phyloP scores from a whole-genome alignment of 2,113 vertebrate species.

The Tragelaphus scriptus region DNA sequence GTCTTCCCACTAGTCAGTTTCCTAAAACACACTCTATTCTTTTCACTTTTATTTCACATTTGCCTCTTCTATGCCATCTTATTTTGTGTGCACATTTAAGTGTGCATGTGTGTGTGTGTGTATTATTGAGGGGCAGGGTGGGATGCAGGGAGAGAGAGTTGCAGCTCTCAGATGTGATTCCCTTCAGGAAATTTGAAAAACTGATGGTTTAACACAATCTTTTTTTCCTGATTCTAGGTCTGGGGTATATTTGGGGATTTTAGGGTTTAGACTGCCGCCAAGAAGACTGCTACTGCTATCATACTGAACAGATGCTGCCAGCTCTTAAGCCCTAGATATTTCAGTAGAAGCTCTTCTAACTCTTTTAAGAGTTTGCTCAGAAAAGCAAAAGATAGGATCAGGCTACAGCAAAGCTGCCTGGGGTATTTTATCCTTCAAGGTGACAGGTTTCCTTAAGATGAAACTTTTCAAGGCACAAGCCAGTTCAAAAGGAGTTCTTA shows the following conservation, averaged over 20 bases:
- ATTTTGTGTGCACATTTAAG: accelerated
- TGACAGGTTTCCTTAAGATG: conserved; percentile 40
- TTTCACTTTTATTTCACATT: not conserved
- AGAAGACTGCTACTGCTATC: conserved; percentile 50
- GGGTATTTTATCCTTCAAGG: conserved; percentile 38
- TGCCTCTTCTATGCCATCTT: not conserved
- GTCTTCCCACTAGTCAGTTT: not conserved
- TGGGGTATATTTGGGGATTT: conserved; percentile 55
- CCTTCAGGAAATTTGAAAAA: conserved; percentile 32
- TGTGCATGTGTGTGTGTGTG: not conserved
- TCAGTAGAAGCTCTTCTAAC: conserved; percentile 54
- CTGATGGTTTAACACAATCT: conserved; percentile 27
- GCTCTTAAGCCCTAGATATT: conserved; percentile 66
- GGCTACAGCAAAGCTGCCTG: conserved; percentile 16
- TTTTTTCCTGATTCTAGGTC: conserved; percentile 22
- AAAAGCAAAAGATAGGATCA: conserved; percentile 49
- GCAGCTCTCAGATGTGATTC: not conserved
- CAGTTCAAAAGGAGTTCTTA: conserved; percentile 34
- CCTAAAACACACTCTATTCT: not conserved
- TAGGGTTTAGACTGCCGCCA: conserved; percentile 40
- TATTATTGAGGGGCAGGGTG: not conserved
- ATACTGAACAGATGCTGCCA: conserved; percentile 50
- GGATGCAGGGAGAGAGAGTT: not conserved
- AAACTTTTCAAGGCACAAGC: not conserved
- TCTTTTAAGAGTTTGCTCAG: conserved; percentile 56